Conservation (phyloP, 2,797 vertebrate genomes). For the Serranus cabrilla region DNA sequence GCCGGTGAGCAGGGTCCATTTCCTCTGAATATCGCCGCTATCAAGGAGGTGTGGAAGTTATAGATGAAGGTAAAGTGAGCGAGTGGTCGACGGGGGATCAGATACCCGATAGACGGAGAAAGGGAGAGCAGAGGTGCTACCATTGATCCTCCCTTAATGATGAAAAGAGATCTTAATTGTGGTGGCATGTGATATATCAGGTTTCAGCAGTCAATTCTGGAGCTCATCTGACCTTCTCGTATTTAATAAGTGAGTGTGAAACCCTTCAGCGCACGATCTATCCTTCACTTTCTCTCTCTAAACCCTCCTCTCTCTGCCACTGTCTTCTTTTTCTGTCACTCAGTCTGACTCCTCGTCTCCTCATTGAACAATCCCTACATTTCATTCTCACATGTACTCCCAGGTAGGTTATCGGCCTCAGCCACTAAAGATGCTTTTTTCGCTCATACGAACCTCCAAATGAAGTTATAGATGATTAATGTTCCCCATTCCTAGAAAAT, state of each 20-base stretch:
- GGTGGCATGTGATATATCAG: constrained; percentile 69
- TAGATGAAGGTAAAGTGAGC: constrained; percentile 55
- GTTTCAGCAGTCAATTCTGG: constrained; percentile 67
- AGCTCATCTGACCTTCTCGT: constrained; percentile 66
- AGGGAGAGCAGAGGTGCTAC: constrained; percentile 29
- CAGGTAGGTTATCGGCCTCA: constrained; percentile 53
- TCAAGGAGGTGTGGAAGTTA: constrained; percentile 62
- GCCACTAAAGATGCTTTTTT: constrained; percentile 69
- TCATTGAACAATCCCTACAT: constrained; percentile 65
- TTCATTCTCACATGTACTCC: constrained; percentile 67
- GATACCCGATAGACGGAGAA: constrained; percentile 52
- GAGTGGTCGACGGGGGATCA: constrained; percentile 47
- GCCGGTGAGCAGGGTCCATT: constrained; percentile 47
- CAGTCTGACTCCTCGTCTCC: constrained; percentile 48
- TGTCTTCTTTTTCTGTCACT: constrained; percentile 39
- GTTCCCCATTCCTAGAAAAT: constrained; percentile 77
- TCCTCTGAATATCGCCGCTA: constrained; percentile 53
- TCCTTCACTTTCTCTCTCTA: constrained; percentile 9
- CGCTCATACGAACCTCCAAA: constrained; percentile 77
- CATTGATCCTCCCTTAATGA: constrained; percentile 80
- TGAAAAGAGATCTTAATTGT: constrained; percentile 82
- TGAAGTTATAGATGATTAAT: constrained; percentile 87
- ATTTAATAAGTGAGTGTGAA: constrained; percentile 61
- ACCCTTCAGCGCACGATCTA: background rate
- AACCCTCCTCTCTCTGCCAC: constrained; percentile 13